Percentiles rank a stretch among this genome's conserved stretches.
Conservation (phyloP, 2,797 vertebrate species). For the Leucoraja ocellata region DNA sequence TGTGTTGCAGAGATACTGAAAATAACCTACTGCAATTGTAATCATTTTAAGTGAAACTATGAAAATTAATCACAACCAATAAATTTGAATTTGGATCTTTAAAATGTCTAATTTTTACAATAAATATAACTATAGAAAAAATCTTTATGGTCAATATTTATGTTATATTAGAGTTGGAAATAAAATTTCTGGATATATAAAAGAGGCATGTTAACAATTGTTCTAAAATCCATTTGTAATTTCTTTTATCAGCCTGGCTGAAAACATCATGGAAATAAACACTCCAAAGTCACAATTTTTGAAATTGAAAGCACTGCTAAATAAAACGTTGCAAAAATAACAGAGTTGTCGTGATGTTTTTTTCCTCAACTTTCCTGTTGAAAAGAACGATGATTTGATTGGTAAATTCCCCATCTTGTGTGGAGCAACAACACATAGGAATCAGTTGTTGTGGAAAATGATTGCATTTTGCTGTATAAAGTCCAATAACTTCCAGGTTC, state of each 20-base stretch:
- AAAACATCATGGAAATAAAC: not conserved
- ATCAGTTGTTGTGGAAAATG: not conserved
- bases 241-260: not conserved
- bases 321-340: slow-evolving; percentile 38
- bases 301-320: slow-evolving; percentile 25
- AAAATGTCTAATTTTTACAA: not conserved
- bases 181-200: not conserved
- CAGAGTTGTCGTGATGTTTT: not conserved
- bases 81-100: not conserved
- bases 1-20: not conserved
- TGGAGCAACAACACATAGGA: not conserved
- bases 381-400: not conserved
- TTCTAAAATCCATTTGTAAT: slow-evolving; percentile 9
- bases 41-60: not conserved
- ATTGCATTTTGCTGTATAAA: too few species aligned
- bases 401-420: not conserved
- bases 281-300: slow-evolving; percentile 29
- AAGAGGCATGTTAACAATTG: not conserved
- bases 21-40: not conserved
- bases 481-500: too few species aligned
- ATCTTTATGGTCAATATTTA: slow-evolving; percentile 9
- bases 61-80: not conserved
- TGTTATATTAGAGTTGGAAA: not conserved
- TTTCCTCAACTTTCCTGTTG: not conserved
- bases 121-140: not conserved